Conservation (phyloP, 2,888 invertebrate genomes). For the Argyra leucocephala region DNA sequence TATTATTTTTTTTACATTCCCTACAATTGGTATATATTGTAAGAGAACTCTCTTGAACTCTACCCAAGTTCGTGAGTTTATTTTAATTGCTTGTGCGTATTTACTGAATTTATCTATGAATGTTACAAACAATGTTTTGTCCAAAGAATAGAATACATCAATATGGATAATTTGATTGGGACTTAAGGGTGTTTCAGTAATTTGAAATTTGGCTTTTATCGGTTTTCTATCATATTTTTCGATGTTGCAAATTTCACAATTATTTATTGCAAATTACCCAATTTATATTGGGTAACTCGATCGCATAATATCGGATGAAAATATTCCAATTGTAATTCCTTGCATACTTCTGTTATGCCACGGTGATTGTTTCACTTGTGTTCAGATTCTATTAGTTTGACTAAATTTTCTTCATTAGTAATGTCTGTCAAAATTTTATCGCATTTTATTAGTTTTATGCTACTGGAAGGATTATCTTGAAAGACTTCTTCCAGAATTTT, state of each 20-base stretch:
- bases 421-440: neutral
- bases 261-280: too few relatives aligned
- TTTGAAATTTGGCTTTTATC: conserved; percentile 21
- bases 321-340: conserved; percentile 19
- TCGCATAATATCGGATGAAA: conserved; percentile 21
- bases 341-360: conserved; percentile 21
- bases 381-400: conserved; percentile 20
- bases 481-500: too few relatives aligned
- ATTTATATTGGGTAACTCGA: conserved; percentile 23
- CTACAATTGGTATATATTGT: too few relatives aligned
- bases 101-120: conserved; percentile 27
- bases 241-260: conserved; percentile 18
- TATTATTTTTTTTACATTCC: too few relatives aligned
- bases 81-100: conserved; percentile 24
- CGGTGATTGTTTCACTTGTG: conserved; percentile 24
- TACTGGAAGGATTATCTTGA: too few relatives aligned
- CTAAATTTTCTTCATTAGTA: conserved; percentile 14
- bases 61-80: too few relatives aligned
- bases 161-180: too few relatives aligned
- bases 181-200: conserved; percentile 24
- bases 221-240: conserved; percentile 26
- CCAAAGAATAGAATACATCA: conserved; percentile 24
- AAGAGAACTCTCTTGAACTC: too few relatives aligned
- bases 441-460: too few relatives aligned
- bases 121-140: conserved; percentile 23